Evolutionary conservation across 2,888 invertebrate species (phyloP).

Genomic region (Rambutsinella grinnellia): DNA sequence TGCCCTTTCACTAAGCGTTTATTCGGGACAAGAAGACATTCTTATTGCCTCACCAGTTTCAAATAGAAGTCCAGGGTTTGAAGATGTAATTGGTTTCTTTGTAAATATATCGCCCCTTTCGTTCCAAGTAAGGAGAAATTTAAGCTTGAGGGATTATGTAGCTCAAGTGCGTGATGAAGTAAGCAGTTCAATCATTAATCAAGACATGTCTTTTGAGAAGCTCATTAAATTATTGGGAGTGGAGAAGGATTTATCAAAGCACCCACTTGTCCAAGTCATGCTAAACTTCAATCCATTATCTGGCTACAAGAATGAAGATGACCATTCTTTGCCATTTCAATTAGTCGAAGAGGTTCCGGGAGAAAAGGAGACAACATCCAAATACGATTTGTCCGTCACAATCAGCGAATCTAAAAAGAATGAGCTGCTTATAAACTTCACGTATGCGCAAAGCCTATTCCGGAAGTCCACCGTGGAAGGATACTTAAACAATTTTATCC

Average conservation of each 20-base stretch:
- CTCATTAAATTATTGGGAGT: not conserved
- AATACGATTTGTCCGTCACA: too few species aligned
- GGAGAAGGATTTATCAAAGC: conserved; percentile 2
- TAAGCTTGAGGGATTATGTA: not conserved
- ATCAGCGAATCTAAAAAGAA: not conserved
- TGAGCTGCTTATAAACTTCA: not conserved
- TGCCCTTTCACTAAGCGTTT: too few species aligned
- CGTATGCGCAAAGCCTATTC: not conserved
- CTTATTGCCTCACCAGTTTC: not conserved
- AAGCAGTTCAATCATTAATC: not conserved
- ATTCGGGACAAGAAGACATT: not conserved
- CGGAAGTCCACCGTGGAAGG: not conserved
- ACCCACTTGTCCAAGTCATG: conserved; percentile 19
- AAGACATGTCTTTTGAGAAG: conserved; percentile 25
- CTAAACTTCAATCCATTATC: conserved; percentile 2
- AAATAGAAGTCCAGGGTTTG: not conserved
- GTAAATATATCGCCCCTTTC: not conserved
- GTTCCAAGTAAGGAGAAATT: not conserved
- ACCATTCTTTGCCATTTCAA: not conserved
- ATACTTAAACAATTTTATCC: not conserved
- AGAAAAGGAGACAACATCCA: not conserved
- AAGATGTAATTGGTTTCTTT: conserved; percentile 22
- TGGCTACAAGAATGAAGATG: too few species aligned
- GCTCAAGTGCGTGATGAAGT: conserved; percentile 7
- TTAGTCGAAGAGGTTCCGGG: not conserved